Percentiles rank a stretch among this genome's conserved stretches.
Conservation (phyloP, 2,797 vertebrate genomes). For the Tangara arthus region DNA sequence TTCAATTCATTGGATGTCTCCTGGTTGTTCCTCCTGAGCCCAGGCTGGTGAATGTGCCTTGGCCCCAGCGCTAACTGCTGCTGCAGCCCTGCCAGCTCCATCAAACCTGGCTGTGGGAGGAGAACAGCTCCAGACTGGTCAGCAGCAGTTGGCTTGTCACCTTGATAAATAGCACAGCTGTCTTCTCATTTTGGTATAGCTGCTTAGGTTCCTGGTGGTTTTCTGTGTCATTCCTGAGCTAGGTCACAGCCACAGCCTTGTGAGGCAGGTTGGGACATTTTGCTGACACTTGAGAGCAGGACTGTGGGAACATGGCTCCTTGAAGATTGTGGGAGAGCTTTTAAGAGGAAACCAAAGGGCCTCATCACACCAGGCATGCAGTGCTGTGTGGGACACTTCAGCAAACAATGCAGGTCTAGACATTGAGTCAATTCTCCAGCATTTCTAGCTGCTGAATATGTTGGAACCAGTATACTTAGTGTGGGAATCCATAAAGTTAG, state of each 20-base stretch:
- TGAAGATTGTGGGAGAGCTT: neutral
- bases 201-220: neutral
- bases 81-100: neutral
- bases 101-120: neutral
- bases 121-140: neutral
- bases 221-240: neutral
- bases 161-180: neutral
- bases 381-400: neutral
- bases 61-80: fast-evolving
- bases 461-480: neutral
- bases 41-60: neutral
- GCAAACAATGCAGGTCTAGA: neutral
- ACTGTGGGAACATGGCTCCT: neutral
- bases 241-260: fast-evolving
- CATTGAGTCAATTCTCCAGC: neutral
- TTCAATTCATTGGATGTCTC: neutral
- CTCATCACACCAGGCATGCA: neutral
- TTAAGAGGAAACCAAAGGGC: neutral
- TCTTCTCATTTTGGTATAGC: neutral
- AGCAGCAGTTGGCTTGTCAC: neutral
- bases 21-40: neutral
- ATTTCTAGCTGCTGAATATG: neutral
- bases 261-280: neutral
- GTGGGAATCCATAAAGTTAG: too few species aligned
- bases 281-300: neutral